Conservation (phyloP, 2,888 invertebrate species). For the Drosophila leonis region DNA sequence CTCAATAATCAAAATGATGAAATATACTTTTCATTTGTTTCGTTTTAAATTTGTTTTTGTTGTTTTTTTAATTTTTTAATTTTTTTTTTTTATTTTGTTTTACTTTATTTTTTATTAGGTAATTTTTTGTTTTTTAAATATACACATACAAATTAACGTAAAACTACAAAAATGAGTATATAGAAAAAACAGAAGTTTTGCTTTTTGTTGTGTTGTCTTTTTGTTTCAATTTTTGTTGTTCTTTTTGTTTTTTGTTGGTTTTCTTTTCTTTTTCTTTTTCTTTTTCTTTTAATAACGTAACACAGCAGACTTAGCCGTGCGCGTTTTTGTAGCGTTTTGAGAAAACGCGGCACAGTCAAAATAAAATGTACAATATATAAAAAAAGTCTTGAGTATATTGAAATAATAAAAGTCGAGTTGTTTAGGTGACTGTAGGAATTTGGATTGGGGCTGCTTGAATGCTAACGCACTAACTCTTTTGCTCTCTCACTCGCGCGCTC, state of each 20-base stretch:
- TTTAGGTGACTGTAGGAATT: conserved; percentile 57
- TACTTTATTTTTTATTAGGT: conserved; percentile 68
- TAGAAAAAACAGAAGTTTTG: conserved; percentile 51
- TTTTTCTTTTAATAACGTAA: conserved; percentile 82
- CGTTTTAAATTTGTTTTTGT: conserved; percentile 47
- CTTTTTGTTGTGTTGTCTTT: conserved; percentile 35
- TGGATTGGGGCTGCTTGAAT: conserved; percentile 56
- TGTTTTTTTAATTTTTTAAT: conserved; percentile 15
- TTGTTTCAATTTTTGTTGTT: conserved; percentile 35
- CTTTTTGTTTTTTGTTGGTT: conserved; percentile 21
- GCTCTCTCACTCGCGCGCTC: conserved; percentile 44
- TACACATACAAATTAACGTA: conserved; percentile 81
- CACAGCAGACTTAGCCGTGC: conserved; percentile 83
- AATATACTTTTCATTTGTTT: conserved; percentile 49
- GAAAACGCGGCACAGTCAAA: conserved; percentile 61
- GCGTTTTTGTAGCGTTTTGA: conserved; percentile 40
- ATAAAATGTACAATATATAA: conserved; percentile 49
- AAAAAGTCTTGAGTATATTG: conserved; percentile 66
- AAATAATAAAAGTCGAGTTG: conserved; percentile 42
- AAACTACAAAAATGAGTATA: conserved; percentile 80
- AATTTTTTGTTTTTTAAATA: conserved; percentile 73
- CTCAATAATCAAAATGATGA: conserved; percentile 50
- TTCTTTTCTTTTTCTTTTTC: conserved; percentile 28
- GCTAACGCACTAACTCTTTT: conserved; percentile 35
- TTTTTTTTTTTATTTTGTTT: conserved; percentile 49